Evolutionary conservation across 2,113 vertebrate species (phyloP), one percentile per base, ranked within the genome.

Genomic region (Steatornis caripensis): DNA sequence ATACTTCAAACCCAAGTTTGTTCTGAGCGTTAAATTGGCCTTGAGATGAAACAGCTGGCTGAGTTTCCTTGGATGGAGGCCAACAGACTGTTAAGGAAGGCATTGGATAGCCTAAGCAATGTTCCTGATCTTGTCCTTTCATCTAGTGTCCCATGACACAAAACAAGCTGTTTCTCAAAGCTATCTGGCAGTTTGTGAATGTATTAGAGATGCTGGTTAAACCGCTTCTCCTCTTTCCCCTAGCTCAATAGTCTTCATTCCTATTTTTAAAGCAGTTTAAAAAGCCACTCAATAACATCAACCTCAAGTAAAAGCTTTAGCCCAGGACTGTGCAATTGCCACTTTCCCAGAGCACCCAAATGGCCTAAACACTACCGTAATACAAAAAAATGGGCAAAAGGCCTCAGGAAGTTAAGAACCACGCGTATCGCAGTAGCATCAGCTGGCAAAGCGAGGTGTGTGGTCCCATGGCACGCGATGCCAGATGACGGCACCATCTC

Each of bases 41-140:
- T 95, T 84, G 89, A 94, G 92, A 91, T 91, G 87, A 85, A 95
- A 34, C 61, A 89, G 81, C 74, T 94, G 86, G 12, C 86, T 91
- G 90, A 45, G 61, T 36, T 92, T 65, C 91, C 92, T 89, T 97
- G 96, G 95, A 91, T 45, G 43, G 65, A 89, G 58, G 91, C 92
- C 97, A 96, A 2, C 11, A 11, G 84, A 21, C 72, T 87, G 6
- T 78, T 91, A 72, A 84, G 65, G 84, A 29, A 36, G 70, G 53
- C 65, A 66, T 4, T 83, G 61, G 66, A 37, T 72, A 93, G 64
- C 83, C 89, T 57, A 16, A 90, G 80, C 80, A 68, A 69, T 76
- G 48, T 79, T 87, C 84, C 80, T 37, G 43, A 53, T 87, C 77
- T 76, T 61, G 81, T 92, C 74, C 89, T 95, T 96, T 87, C 77